phyloP scores from a whole-genome alignment of 1,140 invertebrate genomes.

The Drosophila orosa region DNA sequence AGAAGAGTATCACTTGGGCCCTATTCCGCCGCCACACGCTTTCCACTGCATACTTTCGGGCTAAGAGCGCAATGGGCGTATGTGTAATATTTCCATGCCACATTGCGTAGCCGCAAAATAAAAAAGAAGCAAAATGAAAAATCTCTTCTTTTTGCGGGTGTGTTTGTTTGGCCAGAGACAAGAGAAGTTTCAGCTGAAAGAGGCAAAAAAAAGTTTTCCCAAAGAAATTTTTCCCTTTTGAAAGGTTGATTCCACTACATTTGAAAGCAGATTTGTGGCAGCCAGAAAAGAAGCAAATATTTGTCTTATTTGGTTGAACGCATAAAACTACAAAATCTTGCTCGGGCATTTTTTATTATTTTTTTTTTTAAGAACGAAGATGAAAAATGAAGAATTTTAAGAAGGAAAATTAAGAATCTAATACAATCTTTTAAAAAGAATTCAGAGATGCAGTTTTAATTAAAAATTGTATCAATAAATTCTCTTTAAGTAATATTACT shows the following conservation, averaged over 20 bases:
- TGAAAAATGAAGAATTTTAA: background rate
- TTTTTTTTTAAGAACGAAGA: background rate
- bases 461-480: no score
- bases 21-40: background rate
- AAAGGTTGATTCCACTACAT: constrained; percentile 42
- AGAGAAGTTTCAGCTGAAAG: constrained; percentile 9
- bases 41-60: constrained; percentile 45
- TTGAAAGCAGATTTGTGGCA: constrained; percentile 40
- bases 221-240: constrained; percentile 30
- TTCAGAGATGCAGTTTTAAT: no score
- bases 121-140: constrained; percentile 29
- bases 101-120: constrained; percentile 37
- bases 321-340: background rate
- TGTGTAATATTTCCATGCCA: constrained; percentile 52
- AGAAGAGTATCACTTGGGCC: constrained; percentile 24
- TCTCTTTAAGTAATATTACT: background rate
- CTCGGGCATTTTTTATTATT: no score
- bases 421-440: background rate
- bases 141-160: constrained; percentile 2
- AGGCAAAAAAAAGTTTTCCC: background rate
- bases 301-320: constrained; percentile 27
- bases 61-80: constrained; percentile 38
- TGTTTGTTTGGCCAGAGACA: constrained; percentile 34
- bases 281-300: constrained; percentile 34
- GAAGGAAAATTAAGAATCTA: background rate